Conservation (phyloP, 2,113 vertebrate genomes). For the Deroptyus accipitrinus region DNA sequence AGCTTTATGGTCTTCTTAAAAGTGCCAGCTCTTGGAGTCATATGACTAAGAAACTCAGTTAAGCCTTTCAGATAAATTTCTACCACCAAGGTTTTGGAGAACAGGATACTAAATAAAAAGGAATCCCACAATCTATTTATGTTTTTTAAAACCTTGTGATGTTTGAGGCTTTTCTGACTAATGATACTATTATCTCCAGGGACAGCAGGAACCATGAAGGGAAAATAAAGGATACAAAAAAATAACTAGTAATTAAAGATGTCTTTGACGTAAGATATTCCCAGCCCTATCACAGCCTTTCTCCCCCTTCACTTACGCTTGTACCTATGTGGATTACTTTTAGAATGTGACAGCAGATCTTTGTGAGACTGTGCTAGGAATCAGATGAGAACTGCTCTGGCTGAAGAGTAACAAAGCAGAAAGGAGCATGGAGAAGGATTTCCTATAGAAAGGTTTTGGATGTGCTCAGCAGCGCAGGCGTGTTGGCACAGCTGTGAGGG, state of each 20-base stretch:
- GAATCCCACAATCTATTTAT: background rate
- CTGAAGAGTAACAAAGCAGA: background rate
- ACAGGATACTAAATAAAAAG: background rate
- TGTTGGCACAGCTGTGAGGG: background rate
- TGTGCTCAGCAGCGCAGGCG: background rate
- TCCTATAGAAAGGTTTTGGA: background rate
- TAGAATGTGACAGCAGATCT: background rate
- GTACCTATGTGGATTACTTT: background rate
- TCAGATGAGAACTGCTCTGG: background rate
- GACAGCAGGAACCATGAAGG: background rate
- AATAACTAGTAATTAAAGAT: background rate
- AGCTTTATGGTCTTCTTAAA: conserved; percentile 14
- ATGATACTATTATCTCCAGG: background rate
- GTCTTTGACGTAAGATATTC: background rate
- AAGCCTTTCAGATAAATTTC: conserved; percentile 1
- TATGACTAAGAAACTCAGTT: background rate
- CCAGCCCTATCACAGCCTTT: background rate
- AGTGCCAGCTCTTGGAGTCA: background rate
- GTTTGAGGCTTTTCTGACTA: background rate
- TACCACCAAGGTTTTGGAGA: background rate
- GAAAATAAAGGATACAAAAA: background rate
- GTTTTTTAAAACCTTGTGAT: background rate
- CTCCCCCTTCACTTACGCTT: background rate
- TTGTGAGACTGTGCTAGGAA: background rate
- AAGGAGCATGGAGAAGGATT: background rate